Conservation (phyloP, 1,140 invertebrate genomes). For the Thereuonema tuberculata region DNA sequence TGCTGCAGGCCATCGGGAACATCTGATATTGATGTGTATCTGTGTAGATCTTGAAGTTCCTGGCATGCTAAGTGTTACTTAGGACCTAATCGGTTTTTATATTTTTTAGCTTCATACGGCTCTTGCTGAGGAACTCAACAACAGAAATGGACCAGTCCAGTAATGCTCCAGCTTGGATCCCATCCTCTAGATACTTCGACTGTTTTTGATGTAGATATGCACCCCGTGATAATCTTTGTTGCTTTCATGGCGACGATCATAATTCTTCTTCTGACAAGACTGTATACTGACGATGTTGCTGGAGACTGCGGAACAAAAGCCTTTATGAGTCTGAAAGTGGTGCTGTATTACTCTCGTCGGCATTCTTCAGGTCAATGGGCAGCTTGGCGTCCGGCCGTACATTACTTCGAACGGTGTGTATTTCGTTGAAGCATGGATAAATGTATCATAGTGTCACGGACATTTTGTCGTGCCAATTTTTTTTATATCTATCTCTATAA, state of each 20-base stretch:
- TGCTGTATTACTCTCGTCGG: neutral
- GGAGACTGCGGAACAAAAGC: neutral
- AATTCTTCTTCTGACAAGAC: constrained; percentile 4
- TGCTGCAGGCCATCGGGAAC: too few relatives aligned
- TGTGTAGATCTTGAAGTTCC: too few relatives aligned
- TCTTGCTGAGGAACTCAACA: too few relatives aligned
- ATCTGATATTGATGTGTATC: too few relatives aligned
- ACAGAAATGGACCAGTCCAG: constrained; percentile 9
- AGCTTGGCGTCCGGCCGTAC: neutral
- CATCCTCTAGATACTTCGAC: neutral
- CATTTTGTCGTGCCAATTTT: too few relatives aligned
- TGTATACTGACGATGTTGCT: neutral
- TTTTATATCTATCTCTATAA: too few relatives aligned
- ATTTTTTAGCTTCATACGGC: too few relatives aligned
- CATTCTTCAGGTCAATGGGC: neutral
- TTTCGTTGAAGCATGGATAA: constrained; percentile 1
- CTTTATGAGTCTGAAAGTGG: neutral
- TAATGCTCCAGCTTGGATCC: constrained; percentile 7
- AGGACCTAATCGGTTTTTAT: too few relatives aligned
- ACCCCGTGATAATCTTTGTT: constrained; percentile 1
- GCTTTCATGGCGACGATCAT: constrained; percentile 7
- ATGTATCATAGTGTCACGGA: too few relatives aligned
- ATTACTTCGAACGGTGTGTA: constrained; percentile 7
- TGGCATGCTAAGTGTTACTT: too few relatives aligned
- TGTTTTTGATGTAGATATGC: constrained; percentile 8